Base-by-base conservation (phyloP, 1,140 invertebrate genomes). In the Euschistus heros region DNA sequence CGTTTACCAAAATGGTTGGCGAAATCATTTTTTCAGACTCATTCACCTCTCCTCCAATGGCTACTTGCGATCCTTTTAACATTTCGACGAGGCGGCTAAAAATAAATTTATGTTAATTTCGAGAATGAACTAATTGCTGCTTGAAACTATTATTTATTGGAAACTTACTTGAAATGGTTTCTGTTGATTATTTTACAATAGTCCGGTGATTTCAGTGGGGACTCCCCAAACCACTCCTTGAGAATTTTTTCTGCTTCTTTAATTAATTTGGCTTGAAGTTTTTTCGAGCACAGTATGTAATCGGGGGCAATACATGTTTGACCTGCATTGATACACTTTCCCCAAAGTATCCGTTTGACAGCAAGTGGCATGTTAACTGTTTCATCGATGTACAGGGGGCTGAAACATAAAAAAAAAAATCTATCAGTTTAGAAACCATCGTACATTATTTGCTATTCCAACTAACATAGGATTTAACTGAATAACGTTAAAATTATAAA, bases 221-320 rank as follows among this genome's bases (percentile, higher is more conserved):
- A 83, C 0, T 86, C 81, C 5, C 91, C 89, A 74, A 91, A 98
- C 85, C 91, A 97, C 70, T 94, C 85, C 59, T 84, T 80, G 0
- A 98, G 70, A 42, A 89, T 74, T 57, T 81, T 78, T 73, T 82
- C 85, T 2, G 82, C 79, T 69, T 79, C 80, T 27, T 82, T 77
- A 15, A 97, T 71, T 67, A 92, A 84, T 69, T 84, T 81, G 6
- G 81, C 77, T 72, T 89, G 83, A 0, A 89, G 78, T 72, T 86
- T 82, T 71, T 83, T 83, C 13, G 85, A 83, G 74, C 94, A 97
- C n/a, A 99, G 78, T 33, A 99, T 72, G 74, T 98, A 99, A 79
- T 99, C 97, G 0, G 97, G 96, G 2, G 95, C 94, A 67, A 99
- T 90, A 75, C 97, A 99, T 0, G 94, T 98, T 78, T 99, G 97